Evolutionary conservation across 92 coral and sea anemone species (phyloP).

Genomic region (Bergia puertoricense): DNA sequence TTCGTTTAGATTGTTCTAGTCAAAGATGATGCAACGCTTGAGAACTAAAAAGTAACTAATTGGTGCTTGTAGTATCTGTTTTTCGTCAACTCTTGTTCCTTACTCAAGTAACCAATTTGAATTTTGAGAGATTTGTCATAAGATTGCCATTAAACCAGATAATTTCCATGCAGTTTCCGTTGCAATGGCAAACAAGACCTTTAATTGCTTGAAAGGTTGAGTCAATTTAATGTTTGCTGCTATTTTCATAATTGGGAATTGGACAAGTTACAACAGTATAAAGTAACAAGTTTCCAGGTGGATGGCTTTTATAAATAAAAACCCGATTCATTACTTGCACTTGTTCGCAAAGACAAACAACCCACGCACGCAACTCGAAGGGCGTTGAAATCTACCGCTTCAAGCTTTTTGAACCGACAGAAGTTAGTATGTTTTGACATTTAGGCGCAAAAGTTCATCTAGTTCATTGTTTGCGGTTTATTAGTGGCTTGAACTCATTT

Average conservation of each 20-base stretch:
- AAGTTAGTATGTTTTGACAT: conserved; percentile 20
- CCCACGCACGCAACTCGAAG: conserved; percentile 6
- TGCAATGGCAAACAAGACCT: background rate
- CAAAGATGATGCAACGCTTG: background rate
- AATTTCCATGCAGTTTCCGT: background rate
- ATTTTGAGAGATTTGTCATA: background rate
- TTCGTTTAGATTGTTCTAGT: background rate
- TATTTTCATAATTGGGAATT: conserved; percentile 14
- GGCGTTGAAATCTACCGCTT: background rate
- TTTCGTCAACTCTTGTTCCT: background rate
- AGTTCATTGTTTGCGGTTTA: background rate
- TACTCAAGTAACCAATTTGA: background rate
- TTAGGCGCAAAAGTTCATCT: background rate
- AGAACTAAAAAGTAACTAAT: background rate
- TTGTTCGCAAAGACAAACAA: background rate
- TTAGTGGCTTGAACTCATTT: background rate
- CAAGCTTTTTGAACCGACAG: background rate
- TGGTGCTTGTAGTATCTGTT: background rate
- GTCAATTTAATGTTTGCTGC: conserved; percentile 3
- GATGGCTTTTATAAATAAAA: background rate
- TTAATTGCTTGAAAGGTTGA: conserved; percentile 9
- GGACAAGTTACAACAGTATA: conserved; percentile 2
- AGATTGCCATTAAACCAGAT: conserved; percentile 2
- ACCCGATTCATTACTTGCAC: background rate
- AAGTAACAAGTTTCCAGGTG: background rate